These are phyloP conservation scores for Trachemys scripta DNA, from an alignment of 2,113 vertebrate genomes.

Conservation along the genomic window DNA sequence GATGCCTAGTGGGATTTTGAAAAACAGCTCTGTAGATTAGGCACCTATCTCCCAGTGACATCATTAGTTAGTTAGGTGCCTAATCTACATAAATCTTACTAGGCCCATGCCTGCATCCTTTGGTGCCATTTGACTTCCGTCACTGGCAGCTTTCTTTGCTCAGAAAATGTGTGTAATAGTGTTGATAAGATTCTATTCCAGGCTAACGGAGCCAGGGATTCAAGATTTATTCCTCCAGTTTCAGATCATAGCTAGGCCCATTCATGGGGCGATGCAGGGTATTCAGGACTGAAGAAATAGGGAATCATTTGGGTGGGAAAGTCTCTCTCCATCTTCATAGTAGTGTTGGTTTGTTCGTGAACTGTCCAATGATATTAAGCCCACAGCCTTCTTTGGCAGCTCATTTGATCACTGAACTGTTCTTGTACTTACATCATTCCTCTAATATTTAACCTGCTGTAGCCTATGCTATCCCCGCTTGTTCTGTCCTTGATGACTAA, in stretches of 20 bases:
- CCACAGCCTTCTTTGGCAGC: neutral
- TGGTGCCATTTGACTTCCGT: neutral
- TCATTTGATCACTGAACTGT: neutral
- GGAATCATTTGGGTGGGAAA: neutral
- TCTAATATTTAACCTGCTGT: neutral
- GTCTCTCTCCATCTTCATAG: neutral
- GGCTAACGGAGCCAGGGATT: neutral
- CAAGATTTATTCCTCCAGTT: neutral
- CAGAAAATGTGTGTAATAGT: neutral
- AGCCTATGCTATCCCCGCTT: neutral
- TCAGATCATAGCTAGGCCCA: neutral
- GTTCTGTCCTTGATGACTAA: fast-evolving
- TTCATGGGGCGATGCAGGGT: neutral
- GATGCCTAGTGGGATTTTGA: neutral
- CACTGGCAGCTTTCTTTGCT: neutral
- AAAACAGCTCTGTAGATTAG: neutral
- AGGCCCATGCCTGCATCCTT: neutral
- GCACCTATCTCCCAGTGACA: neutral
- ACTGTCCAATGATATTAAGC: neutral
- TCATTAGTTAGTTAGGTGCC: neutral
- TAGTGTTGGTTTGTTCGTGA: neutral
- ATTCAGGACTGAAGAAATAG: neutral
- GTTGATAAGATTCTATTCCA: neutral
- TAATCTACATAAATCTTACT: neutral
- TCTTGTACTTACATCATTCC: too few species aligned